Evolutionary conservation across 35 echinoderm and acorn worm genomes (phyloP).

Genomic region (Patiria miniata): DNA sequence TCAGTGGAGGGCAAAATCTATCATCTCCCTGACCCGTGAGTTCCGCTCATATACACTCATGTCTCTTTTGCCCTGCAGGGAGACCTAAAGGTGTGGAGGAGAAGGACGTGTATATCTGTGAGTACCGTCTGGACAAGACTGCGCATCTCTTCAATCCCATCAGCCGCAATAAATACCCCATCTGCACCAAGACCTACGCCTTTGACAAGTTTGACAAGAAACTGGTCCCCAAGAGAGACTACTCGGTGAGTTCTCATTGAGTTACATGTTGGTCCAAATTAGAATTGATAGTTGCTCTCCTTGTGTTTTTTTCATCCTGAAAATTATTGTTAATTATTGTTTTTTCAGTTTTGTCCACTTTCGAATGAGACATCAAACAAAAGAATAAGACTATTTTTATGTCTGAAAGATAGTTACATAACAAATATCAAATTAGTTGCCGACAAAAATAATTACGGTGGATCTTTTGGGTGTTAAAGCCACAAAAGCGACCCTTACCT

Average conservation of each 20-base stretch:
- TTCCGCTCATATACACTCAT: too few relatives aligned
- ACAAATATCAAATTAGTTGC: constrained; percentile 15
- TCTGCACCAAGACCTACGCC: constrained; percentile 96
- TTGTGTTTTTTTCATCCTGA: not conserved
- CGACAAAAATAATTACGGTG: too few relatives aligned
- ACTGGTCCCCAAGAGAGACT: constrained; percentile 86
- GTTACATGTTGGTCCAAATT: not conserved
- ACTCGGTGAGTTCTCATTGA: constrained; percentile 73
- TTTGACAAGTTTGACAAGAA: constrained; percentile 99
- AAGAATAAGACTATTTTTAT: too few relatives aligned
- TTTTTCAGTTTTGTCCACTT: not conserved
- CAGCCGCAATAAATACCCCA: constrained; percentile 76
- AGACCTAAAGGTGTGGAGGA: constrained; percentile 79
- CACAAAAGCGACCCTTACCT: too few relatives aligned
- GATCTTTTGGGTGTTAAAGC: too few relatives aligned
- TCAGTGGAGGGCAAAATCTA: too few relatives aligned
- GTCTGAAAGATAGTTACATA: not conserved
- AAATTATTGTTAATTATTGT: not conserved
- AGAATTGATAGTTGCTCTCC: not conserved
- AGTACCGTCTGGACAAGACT: constrained; percentile 95
- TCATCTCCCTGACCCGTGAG: too few relatives aligned
- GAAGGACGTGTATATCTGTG: constrained; percentile 90
- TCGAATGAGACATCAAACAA: too few relatives aligned
- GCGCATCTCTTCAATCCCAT: constrained; percentile 95
- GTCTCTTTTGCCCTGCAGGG: constrained; percentile 49